Base-by-base conservation (phyloP, 2,113 vertebrate species). In the Uria aalge region DNA sequence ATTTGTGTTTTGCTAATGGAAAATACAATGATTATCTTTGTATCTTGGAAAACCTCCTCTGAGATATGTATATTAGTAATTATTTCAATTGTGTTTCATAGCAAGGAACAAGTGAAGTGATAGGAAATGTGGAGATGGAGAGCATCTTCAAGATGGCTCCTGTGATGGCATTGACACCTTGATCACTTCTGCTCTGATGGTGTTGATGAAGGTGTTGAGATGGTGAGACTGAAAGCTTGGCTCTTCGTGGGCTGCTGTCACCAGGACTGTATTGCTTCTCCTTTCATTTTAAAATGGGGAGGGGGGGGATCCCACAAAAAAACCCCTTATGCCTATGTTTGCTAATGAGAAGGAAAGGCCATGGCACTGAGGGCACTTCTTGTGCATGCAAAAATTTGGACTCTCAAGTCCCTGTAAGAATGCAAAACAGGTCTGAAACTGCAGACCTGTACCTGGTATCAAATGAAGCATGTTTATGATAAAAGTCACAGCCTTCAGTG, bases 221-320 rank as follows among this genome's bases (percentile, higher is more conserved):
- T 13, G 20, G 29, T 82, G 41, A 73, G 55, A 43, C 1, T 3
- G 66, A 76, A 66, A 64, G 15, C 16, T 40, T 11, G n/a, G 21
- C 2, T 30, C 4, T 22, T 63, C 32, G 10, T 34, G 16, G 41
- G 9, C 41, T 71, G 12, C 5, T 68, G n/a, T 81, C 74, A 71
- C 6, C 32, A 50, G 12, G 15, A 52, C 24, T 64, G 11, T 15
- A 55, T 30, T 57, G 7, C 26, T 80, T 66, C 34, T 50, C 23
- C 43, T 80, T 88, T 71, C 1, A 45, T 69, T 69, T 72, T 41
- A 85, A 60, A 88, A 56, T 6, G 12, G 2, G 11, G 11, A 2
- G 13, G 2, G 9, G 32, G 43, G 64, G n/a, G 9, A 1, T 2
- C 1, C 7, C 9, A 53, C 12, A 17, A 34, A 23, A 22, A 12